phyloP scores from a whole-genome alignment of 1,140 invertebrate genomes.

The Bathynomus jamesi region DNA sequence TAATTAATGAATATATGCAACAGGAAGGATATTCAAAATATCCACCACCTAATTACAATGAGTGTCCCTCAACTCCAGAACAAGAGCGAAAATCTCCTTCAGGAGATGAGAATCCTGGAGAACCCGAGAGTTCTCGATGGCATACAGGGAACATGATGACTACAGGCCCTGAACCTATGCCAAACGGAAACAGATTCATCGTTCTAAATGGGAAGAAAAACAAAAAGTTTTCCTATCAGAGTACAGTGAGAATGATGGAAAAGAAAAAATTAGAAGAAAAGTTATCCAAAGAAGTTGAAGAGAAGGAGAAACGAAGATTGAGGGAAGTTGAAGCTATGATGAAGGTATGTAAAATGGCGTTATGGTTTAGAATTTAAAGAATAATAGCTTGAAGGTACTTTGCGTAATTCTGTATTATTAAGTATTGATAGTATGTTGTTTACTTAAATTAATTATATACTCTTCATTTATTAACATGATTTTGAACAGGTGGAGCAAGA shows the following conservation, averaged over 20 bases:
- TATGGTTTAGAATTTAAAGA: too few relatives aligned
- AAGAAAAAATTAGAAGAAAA: conserved; percentile 62
- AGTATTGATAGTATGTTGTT: too few relatives aligned
- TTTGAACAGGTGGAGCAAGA: conserved; percentile 17
- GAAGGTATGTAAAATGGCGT: too few relatives aligned
- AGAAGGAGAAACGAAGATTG: conserved; percentile 55
- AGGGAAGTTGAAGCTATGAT: conserved; percentile 50
- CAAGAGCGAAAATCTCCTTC: conserved; percentile 28
- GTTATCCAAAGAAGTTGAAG: conserved; percentile 62
- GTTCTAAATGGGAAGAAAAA: conserved; percentile 38
- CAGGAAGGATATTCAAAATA: too few relatives aligned
- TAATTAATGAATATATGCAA: too few relatives aligned
- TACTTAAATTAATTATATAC: too few relatives aligned
- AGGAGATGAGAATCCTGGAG: conserved; percentile 23
- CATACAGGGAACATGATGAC: background rate
- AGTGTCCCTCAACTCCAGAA: conserved; percentile 15
- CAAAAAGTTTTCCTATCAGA: conserved; percentile 71
- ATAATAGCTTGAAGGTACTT: too few relatives aligned
- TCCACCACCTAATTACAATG: background rate
- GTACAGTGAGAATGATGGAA: conserved; percentile 67
- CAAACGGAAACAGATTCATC: background rate
- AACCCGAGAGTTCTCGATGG: conserved; percentile 24
- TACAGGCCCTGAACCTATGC: background rate
- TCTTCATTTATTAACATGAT: too few relatives aligned
- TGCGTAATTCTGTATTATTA: too few relatives aligned